These are phyloP conservation scores for Corythoichthys intestinalis DNA, from an alignment of 2,113 vertebrate genomes.

Conservation along the genomic window DNA sequence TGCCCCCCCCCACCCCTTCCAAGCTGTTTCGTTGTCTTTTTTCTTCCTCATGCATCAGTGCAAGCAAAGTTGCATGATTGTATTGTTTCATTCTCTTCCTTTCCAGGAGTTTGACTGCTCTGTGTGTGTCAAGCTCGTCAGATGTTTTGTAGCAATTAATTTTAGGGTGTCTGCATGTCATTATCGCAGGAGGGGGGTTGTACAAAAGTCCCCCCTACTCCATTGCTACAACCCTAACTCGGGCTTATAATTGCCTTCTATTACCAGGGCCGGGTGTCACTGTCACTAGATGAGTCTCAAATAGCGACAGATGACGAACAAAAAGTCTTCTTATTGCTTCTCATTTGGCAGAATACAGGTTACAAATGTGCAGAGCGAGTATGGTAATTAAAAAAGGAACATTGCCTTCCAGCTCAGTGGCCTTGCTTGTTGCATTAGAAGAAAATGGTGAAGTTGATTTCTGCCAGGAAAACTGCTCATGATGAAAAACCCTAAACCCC, in stretches of 20 bases:
- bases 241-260: slow-evolving; percentile 73
- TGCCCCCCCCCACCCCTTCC: slow-evolving; percentile 37
- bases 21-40: slow-evolving; percentile 58
- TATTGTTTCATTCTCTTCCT: slow-evolving; percentile 65
- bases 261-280: slow-evolving; percentile 69
- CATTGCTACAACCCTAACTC: slow-evolving; percentile 64
- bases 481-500: too few relatives aligned
- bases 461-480: slow-evolving; percentile 7
- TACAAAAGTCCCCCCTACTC: slow-evolving; percentile 62
- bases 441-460: slow-evolving; percentile 36
- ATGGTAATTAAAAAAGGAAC: slow-evolving; percentile 16
- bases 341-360: slow-evolving; percentile 49
- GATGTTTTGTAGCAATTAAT: slow-evolving; percentile 75
- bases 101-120: slow-evolving; percentile 68
- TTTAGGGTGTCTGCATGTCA: slow-evolving; percentile 71
- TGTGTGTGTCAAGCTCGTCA: slow-evolving; percentile 63
- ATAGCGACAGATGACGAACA: slow-evolving; percentile 59
- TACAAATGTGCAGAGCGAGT: slow-evolving; percentile 22
- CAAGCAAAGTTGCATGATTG: slow-evolving; percentile 44
- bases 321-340: slow-evolving; percentile 53
- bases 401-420: slow-evolving; percentile 24
- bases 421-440: slow-evolving; percentile 38
- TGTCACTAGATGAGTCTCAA: slow-evolving; percentile 64
- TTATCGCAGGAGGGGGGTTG: slow-evolving; percentile 63
- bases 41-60: slow-evolving; percentile 57